Evolutionary conservation across 2,888 invertebrate species (phyloP), one percentile per base, ranked within the genome.

Genomic region (Meghimatium bilineatum): DNA sequence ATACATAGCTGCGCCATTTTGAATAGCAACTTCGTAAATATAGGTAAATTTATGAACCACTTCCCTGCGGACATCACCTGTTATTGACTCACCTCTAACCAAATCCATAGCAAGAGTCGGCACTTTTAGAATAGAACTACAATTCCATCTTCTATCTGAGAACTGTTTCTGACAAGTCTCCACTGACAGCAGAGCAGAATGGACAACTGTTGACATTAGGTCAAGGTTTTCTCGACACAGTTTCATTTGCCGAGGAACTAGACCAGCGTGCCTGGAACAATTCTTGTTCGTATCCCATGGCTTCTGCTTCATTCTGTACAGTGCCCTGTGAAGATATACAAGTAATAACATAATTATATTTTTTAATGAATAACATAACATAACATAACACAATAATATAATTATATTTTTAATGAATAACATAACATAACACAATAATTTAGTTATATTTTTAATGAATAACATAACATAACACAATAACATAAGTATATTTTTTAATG

Each of bases 71-170:
- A n/a, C n/a, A n/a, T n/a, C n/a, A n/a, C n/a, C n/a, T n/a, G n/a
- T n/a, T n/a, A n/a, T n/a, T n/a, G n/a, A 87, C 92, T 90, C 93
- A 97, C 97, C 97, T 94, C 96, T 95, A 1, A 96, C 95, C 87
- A 97, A 94, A 93, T 97, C 97, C 14, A 96, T 96, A n/a, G 96
- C 95, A 88, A 96, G 95, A 89, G 95, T 95, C 0, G 97, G 97
- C 0, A 96, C 96, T 36, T 94, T 94, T 69, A 95, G 95, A 80
- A 97, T 95, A 72, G 96, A 96, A 85, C 96, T 96, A 94, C 97
- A 97, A 94, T 97, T 97, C 97, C 97, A 97, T 85, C 97, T 94
- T 86, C 96, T 95, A 89, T 96, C 95, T 44, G 95, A 94, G 93
- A 97, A 96, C 38, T 96, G 95, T 87, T 95, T 94, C 93, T 96